These are phyloP conservation scores for Chionomys nivalis DNA, from an alignment of 2,113 vertebrate genomes.

Conservation along the genomic window DNA sequence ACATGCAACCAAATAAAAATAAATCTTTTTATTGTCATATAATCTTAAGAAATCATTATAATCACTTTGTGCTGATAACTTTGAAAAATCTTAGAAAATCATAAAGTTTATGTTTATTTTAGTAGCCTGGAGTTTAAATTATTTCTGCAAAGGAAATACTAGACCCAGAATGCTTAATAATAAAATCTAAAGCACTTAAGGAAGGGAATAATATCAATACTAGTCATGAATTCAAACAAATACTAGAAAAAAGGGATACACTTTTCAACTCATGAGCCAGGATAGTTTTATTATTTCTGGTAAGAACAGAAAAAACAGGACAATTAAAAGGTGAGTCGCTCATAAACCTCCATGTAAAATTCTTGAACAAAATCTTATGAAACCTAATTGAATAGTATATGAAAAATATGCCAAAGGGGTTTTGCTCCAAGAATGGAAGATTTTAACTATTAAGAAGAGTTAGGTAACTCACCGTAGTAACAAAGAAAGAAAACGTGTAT, in stretches of 20 bases:
- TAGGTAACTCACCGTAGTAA: background rate
- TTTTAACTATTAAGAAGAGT: background rate
- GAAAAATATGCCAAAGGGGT: background rate
- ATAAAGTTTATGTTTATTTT: background rate
- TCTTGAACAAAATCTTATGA: background rate
- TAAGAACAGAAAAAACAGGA: background rate
- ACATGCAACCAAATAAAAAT: background rate
- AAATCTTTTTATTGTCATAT: background rate
- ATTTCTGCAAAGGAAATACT: background rate
- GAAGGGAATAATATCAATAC: background rate
- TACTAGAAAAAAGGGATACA: background rate
- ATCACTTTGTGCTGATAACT: background rate
- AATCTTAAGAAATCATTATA: background rate
- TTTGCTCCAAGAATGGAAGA: background rate
- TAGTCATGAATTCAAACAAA: background rate
- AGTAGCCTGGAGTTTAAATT: background rate
- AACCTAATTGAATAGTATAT: background rate
- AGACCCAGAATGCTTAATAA: background rate
- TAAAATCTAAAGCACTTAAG: background rate
- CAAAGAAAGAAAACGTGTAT: background rate
- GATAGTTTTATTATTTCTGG: background rate
- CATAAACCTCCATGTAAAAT: background rate
- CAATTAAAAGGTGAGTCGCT: background rate
- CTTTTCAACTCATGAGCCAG: background rate
- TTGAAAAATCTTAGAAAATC: background rate